These are phyloP conservation scores for Drosophila kepulauana DNA, from an alignment of 1,140 invertebrate species.

Conservation along the genomic window DNA sequence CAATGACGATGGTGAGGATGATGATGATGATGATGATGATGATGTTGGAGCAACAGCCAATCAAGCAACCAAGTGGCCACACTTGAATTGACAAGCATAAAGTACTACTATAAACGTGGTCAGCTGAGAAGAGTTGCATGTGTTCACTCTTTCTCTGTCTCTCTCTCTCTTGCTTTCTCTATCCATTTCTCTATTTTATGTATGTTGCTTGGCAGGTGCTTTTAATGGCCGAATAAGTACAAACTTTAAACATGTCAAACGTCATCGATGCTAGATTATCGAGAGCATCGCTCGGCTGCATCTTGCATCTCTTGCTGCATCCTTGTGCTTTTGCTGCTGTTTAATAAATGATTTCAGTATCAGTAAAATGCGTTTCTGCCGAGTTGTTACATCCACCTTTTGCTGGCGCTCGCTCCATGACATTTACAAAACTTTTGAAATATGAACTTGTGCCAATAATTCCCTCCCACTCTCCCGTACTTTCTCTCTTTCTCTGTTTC, in stretches of 20 bases:
- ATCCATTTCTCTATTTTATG: too few species aligned
- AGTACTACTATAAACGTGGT: background rate
- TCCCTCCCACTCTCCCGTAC: background rate
- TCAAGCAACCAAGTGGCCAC: slow-evolving; percentile 61
- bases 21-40: slow-evolving; percentile 19
- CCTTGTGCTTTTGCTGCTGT: background rate
- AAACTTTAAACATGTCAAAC: slow-evolving; percentile 49
- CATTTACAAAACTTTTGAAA: slow-evolving; percentile 69
- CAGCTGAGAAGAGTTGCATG: background rate
- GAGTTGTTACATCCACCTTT: background rate
- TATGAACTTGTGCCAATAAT: slow-evolving; percentile 65
- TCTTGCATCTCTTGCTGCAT: too few species aligned
- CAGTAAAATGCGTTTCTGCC: slow-evolving; percentile 27
- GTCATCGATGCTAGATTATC: background rate
- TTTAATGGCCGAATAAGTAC: slow-evolving; percentile 33
- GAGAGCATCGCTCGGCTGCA: too few species aligned
- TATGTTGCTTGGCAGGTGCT: background rate
- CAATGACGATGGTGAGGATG: slow-evolving; percentile 25
- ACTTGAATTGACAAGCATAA: slow-evolving; percentile 55
- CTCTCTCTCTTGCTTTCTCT: too few species aligned
- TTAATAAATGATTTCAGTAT: slow-evolving; percentile 45
- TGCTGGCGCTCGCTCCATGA: slow-evolving; percentile 21
- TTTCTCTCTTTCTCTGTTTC: background rate
- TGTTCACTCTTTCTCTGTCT: too few species aligned
- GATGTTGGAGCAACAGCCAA: background rate